Conservation (phyloP, 2,113 vertebrate genomes). For the Ellobius talpinus region DNA sequence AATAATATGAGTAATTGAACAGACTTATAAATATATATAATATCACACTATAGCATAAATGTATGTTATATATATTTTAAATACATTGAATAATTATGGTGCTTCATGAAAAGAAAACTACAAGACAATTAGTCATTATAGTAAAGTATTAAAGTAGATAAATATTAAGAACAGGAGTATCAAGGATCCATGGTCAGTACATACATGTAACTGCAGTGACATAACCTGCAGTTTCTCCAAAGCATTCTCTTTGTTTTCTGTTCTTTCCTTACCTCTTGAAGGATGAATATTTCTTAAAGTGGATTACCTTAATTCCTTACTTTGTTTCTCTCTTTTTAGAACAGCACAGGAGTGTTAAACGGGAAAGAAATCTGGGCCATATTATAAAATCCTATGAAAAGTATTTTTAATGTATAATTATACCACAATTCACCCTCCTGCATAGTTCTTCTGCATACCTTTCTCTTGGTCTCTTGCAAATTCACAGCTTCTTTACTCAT, state of each 20-base stretch:
- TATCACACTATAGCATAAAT: background rate
- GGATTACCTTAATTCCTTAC: background rate
- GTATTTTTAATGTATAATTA: background rate
- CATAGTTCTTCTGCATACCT: background rate
- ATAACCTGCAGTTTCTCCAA: background rate
- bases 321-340: background rate
- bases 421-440: background rate
- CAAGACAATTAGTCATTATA: background rate
- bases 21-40: background rate
- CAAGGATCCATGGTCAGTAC: accelerated
- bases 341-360: background rate
- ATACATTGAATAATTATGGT: background rate
- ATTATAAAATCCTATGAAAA: background rate
- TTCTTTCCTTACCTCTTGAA: background rate
- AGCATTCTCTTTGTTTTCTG: background rate
- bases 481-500: too few relatives aligned
- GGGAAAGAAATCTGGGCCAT: background rate
- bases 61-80: background rate
- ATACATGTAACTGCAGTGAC: accelerated
- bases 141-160: background rate
- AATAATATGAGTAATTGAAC: background rate
- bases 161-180: background rate
- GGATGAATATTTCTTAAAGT: background rate
- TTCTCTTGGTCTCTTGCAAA: too few relatives aligned
- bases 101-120: background rate